Percentiles rank a stretch among this genome's conserved stretches.
Evolutionary conservation across 1,140 invertebrate species (phyloP).

Genomic region (Heliconius hermathena): DNA sequence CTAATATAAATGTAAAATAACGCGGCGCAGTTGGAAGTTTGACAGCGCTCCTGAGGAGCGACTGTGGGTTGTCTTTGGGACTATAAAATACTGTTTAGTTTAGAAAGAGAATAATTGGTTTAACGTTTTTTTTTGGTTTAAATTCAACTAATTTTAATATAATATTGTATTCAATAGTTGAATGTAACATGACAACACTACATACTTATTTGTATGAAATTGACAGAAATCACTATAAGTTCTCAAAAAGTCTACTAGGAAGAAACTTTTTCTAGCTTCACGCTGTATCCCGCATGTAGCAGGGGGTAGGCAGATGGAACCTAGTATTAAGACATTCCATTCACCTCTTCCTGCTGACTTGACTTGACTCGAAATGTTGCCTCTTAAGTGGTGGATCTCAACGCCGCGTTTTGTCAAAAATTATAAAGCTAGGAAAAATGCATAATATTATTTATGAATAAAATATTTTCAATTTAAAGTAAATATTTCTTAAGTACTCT

Average conservation of each 20-base stretch:
- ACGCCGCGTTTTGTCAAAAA: neutral
- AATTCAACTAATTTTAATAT: neutral
- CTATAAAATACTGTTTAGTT: neutral
- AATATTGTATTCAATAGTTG: neutral
- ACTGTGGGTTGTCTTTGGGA: neutral
- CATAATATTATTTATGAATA: neutral
- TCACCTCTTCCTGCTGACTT: too few relatives aligned
- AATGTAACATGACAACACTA: too few relatives aligned
- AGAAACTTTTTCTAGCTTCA: too few relatives aligned
- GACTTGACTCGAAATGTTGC: too few relatives aligned
- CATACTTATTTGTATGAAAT: neutral
- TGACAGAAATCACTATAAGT: neutral
- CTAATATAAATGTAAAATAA: conserved; percentile 26
- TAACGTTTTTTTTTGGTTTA: neutral
- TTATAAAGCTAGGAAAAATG: neutral
- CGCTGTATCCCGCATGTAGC: too few relatives aligned
- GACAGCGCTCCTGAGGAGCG: neutral
- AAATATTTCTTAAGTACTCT: neutral
- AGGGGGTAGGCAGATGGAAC: too few relatives aligned
- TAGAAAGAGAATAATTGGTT: neutral
- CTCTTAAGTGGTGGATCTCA: too few relatives aligned
- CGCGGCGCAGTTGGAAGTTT: neutral
- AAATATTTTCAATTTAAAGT: neutral
- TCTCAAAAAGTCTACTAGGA: too few relatives aligned
- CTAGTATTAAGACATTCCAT: too few relatives aligned